A percentile compares a stretch with the other conserved stretches of the same genome.
Conservation (phyloP, 2,888 invertebrate species). For the Clistopyga incitator region DNA sequence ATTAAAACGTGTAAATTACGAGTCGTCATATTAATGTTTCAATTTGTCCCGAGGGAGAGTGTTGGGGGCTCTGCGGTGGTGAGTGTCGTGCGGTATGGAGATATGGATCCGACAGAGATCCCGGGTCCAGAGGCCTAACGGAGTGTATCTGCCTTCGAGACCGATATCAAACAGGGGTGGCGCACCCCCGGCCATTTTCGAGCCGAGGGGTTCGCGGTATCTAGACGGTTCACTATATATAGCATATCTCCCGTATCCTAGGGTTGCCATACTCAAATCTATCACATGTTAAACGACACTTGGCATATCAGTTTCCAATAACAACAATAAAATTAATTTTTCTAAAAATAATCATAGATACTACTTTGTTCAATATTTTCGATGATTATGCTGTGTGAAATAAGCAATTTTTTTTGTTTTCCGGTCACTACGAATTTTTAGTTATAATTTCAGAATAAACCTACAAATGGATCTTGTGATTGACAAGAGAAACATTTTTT, state of each 20-base stretch:
- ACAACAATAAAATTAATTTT: neutral
- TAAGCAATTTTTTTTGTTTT: too few relatives aligned
- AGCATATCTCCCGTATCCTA: slow-evolving; percentile 5
- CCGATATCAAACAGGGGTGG: slow-evolving; percentile 39
- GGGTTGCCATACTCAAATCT: neutral
- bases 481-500: too few relatives aligned
- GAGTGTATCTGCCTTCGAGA: slow-evolving; percentile 43
- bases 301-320: too few relatives aligned
- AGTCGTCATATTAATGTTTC: slow-evolving; percentile 57
- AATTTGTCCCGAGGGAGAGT: slow-evolving; percentile 39
- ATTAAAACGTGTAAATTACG: slow-evolving; percentile 42
- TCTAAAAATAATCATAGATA: neutral
- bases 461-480: too few relatives aligned
- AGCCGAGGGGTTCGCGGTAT: slow-evolving; percentile 2
- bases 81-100: slow-evolving; percentile 15
- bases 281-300: neutral
- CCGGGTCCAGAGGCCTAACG: slow-evolving; percentile 22
- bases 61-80: neutral
- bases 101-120: slow-evolving; percentile 41
- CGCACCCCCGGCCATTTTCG: slow-evolving; percentile 29
- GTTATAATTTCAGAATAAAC: too few relatives aligned
- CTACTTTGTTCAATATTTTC: neutral
- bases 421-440: too few relatives aligned
- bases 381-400: too few relatives aligned
- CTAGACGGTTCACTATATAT: neutral